phyloP scores from a whole-genome alignment of 2,797 vertebrate species.

The Chanos chanos region DNA sequence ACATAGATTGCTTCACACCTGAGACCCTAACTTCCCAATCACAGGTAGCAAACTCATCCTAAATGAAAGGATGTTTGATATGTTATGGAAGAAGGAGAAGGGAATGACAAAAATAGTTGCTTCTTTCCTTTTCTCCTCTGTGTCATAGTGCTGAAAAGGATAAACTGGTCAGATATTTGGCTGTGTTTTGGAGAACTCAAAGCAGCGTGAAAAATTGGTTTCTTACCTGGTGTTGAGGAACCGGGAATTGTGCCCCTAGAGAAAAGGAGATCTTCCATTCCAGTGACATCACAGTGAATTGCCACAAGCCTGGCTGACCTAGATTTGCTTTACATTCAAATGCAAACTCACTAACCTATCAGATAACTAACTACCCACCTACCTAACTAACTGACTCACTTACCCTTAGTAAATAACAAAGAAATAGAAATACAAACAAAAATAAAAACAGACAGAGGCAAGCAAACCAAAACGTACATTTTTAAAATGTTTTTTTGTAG shows the following conservation, averaged over 20 bases:
- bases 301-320: constrained; percentile 26
- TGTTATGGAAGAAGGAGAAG: not conserved
- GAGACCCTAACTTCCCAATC: constrained; percentile 49
- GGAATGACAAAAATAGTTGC: constrained; percentile 22
- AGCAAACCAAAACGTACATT: no score
- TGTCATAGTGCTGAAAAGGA: constrained; percentile 39
- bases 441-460: no score
- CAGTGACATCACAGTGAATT: constrained; percentile 28
- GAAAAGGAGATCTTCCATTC: constrained; percentile 20
- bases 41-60: constrained; percentile 49
- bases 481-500: no score
- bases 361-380: no score
- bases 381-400: no score
- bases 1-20: constrained; percentile 45
- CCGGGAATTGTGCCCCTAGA: constrained; percentile 38
- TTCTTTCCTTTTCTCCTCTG: constrained; percentile 27
- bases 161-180: constrained; percentile 42
- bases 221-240: constrained; percentile 30
- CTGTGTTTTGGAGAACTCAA: constrained; percentile 43
- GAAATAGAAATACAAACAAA: no score
- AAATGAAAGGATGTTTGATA: constrained; percentile 40
- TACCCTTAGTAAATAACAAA: no score
- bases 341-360: no score
- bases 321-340: constrained; percentile 15
- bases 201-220: constrained; percentile 43